Conservation (phyloP, 1,140 invertebrate genomes). For the Psix sp. region DNA sequence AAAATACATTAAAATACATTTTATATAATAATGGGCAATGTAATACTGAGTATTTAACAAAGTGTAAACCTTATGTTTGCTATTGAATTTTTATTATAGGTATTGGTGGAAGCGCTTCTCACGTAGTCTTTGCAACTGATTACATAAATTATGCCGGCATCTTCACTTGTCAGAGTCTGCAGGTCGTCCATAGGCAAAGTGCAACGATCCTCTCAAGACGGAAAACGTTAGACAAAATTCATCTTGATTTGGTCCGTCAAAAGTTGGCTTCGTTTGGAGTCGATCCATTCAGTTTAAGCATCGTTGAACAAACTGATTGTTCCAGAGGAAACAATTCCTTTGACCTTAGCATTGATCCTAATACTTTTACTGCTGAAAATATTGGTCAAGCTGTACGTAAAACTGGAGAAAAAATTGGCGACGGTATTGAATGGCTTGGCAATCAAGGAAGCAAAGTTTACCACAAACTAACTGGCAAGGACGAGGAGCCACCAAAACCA, state of each 20-base stretch:
- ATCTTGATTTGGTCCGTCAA: conserved; percentile 82
- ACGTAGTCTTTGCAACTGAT: conserved; percentile 86
- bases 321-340: conserved; percentile 79
- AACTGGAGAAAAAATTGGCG: conserved; percentile 84
- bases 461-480: conserved; percentile 73
- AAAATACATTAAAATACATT: too few relatives aligned
- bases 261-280: conserved; percentile 81
- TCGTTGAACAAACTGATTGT: conserved; percentile 84
- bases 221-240: conserved; percentile 81
- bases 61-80: too few relatives aligned
- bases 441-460: conserved; percentile 79
- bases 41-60: too few relatives aligned
- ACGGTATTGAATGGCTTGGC: conserved; percentile 79
- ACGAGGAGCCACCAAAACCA: conserved; percentile 51
- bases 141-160: conserved; percentile 86
- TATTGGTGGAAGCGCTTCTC: conserved; percentile 85
- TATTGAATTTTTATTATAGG: conserved; percentile 74
- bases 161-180: conserved; percentile 87
- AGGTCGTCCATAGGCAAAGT: conserved; percentile 84
- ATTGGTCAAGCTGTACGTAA: conserved; percentile 83
- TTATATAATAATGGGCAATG: too few relatives aligned
- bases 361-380: conserved; percentile 85
- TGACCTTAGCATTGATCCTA: conserved; percentile 84
- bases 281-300: conserved; percentile 85
- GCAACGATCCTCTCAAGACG: conserved; percentile 86